phyloP scores from a whole-genome alignment of 1,140 invertebrate species.

The Nixonia krombeini region DNA sequence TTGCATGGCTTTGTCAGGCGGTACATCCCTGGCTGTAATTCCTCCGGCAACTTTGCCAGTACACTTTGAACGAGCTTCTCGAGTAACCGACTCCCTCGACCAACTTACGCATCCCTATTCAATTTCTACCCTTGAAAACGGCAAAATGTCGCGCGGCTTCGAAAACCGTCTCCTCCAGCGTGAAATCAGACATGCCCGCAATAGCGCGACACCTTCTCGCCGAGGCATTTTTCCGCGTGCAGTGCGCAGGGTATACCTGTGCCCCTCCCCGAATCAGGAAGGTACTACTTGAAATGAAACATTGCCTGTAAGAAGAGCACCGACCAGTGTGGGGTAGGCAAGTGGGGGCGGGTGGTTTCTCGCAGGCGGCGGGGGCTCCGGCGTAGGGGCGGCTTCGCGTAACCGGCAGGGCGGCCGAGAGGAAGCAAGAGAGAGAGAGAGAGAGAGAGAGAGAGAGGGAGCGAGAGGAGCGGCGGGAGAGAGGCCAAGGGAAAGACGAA shows the following conservation, averaged over 20 bases:
- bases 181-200: background rate
- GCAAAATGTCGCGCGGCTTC: too few species aligned
- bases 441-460: conserved; percentile 37
- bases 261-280: conserved; percentile 56
- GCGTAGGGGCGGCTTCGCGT: conserved; percentile 62
- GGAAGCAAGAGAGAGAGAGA: conserved; percentile 15
- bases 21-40: too few species aligned
- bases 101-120: too few species aligned
- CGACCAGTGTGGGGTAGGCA: conserved; percentile 48
- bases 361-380: conserved; percentile 30
- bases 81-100: too few species aligned
- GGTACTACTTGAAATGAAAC: conserved; percentile 65
- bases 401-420: conserved; percentile 39
- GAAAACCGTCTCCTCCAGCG: too few species aligned
- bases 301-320: conserved; percentile 64
- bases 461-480: conserved; percentile 37
- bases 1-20: too few species aligned
- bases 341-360: conserved; percentile 26
- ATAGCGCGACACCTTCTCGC: conserved; percentile 1
- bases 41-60: too few species aligned
- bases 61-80: too few species aligned
- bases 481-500: conserved; percentile 50
- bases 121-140: too few species aligned
- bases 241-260: conserved; percentile 32
- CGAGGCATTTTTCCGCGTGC: conserved; percentile 4